Percentiles rank a stretch among this genome's conserved stretches.
Evolutionary conservation across 1,140 invertebrate genomes (phyloP).

Genomic region (Orius insidiosus): DNA sequence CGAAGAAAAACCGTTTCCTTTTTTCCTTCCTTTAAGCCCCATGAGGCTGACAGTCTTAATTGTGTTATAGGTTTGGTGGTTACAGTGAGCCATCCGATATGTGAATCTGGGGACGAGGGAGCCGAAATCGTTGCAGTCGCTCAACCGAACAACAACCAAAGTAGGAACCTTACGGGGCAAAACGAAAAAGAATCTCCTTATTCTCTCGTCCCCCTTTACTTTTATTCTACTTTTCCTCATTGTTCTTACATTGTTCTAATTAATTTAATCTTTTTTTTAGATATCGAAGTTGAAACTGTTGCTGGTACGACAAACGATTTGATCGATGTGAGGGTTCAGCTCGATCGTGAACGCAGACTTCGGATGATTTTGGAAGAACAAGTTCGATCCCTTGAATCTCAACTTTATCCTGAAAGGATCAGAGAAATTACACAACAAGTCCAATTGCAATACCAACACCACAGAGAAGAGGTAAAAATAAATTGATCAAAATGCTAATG

Average conservation of each 20-base stretch:
- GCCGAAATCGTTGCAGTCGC: constrained; percentile 8
- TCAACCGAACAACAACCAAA: constrained; percentile 10
- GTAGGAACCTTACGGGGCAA: constrained; percentile 3
- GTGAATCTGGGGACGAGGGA: constrained; percentile 7
- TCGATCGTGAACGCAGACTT: constrained; percentile 65
- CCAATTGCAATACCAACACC: constrained; percentile 25
- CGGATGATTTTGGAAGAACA: constrained; percentile 63
- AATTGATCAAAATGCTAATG: too few relatives aligned
- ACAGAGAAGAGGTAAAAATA: constrained; percentile 17
- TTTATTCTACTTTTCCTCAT: neutral
- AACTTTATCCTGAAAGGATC: constrained; percentile 35
- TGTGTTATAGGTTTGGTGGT: constrained; percentile 14
- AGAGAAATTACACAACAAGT: constrained; percentile 32
- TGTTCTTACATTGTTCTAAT: neutral
- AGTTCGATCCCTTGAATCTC: constrained; percentile 44
- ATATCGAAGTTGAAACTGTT: constrained; percentile 15
- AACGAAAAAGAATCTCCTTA: neutral
- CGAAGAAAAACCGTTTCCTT: neutral
- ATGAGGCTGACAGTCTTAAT: neutral
- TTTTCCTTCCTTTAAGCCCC: neutral
- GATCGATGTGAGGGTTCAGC: constrained; percentile 56
- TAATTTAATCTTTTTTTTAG: neutral
- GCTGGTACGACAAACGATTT: constrained; percentile 36
- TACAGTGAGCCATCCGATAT: constrained; percentile 10
- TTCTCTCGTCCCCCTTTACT: neutral